Percentiles rank a stretch among this genome's conserved stretches.
phyloP scores from a whole-genome alignment of 2,888 invertebrate genomes.

The Tryphoninae sp. region DNA sequence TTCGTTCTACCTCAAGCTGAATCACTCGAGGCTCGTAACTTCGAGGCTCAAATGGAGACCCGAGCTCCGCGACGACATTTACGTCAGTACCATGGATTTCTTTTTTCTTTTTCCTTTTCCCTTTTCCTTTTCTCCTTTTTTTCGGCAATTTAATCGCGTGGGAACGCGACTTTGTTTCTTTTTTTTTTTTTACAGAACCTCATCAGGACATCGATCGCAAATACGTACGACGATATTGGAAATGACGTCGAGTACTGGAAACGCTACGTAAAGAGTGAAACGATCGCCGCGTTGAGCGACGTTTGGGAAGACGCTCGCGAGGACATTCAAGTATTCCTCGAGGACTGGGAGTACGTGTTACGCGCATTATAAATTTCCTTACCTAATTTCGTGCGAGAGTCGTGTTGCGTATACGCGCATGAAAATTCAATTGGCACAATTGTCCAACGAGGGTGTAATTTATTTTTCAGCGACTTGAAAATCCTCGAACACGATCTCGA shows the following conservation, averaged over 20 bases:
- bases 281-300: slow-evolving; percentile 85
- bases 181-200: slow-evolving; percentile 77
- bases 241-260: slow-evolving; percentile 85
- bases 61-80: slow-evolving; percentile 85
- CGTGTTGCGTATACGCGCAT: too few relatives aligned
- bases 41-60: slow-evolving; percentile 92
- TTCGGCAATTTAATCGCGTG: not conserved
- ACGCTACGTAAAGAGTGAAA: slow-evolving; percentile 87
- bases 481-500: slow-evolving; percentile 89
- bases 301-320: slow-evolving; percentile 91
- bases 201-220: slow-evolving; percentile 80
- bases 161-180: not conserved
- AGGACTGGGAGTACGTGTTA: slow-evolving; percentile 85
- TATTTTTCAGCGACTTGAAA: slow-evolving; percentile 83
- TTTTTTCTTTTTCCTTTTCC: too few relatives aligned
- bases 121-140: too few relatives aligned
- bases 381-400: too few relatives aligned
- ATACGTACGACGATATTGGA: slow-evolving; percentile 82
- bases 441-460: not conserved
- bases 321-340: slow-evolving; percentile 86
- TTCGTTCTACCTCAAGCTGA: slow-evolving; percentile 90
- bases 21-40: slow-evolving; percentile 91
- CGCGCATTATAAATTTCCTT: too few relatives aligned
- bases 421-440: not conserved
- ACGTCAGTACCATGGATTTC: slow-evolving; percentile 77